Percentiles rank a stretch among this genome's conserved stretches.
These are phyloP conservation scores for Muraenolepis orangiensis DNA, from an alignment of 2,797 vertebrate genomes.

Conservation along the genomic window DNA sequence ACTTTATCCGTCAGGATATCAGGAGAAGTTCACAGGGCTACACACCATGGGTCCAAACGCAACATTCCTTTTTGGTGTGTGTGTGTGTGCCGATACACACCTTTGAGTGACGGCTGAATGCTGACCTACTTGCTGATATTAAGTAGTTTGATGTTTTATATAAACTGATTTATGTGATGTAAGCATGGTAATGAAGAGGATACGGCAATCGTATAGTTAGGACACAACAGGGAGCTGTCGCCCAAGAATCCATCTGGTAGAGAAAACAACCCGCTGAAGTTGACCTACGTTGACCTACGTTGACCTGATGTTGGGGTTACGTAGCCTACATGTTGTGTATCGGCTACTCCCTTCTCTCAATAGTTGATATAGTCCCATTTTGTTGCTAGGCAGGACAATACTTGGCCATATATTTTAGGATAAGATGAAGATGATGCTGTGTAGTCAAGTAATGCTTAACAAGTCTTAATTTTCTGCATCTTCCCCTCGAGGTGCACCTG, in stretches of 20 bases:
- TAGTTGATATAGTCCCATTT: neutral
- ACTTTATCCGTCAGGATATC: neutral
- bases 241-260: too few species aligned
- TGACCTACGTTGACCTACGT: neutral
- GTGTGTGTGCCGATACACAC: slow-evolving; percentile 17
- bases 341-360: neutral
- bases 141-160: neutral
- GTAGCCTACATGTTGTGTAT: neutral
- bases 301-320: neutral
- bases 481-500: neutral
- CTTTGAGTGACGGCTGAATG: neutral
- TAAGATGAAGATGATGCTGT: neutral
- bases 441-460: neutral
- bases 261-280: neutral
- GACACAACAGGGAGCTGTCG: neutral
- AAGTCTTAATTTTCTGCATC: neutral
- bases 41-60: slow-evolving; percentile 71
- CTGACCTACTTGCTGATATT: neutral
- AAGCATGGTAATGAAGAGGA: neutral
- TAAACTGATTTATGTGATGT: neutral
- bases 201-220: neutral
- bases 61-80: slow-evolving; percentile 64
- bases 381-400: neutral
- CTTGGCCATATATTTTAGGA: neutral
- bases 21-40: slow-evolving; percentile 53